Conservation (phyloP, 2,888 invertebrate genomes). For the Stenodera caucasica region DNA sequence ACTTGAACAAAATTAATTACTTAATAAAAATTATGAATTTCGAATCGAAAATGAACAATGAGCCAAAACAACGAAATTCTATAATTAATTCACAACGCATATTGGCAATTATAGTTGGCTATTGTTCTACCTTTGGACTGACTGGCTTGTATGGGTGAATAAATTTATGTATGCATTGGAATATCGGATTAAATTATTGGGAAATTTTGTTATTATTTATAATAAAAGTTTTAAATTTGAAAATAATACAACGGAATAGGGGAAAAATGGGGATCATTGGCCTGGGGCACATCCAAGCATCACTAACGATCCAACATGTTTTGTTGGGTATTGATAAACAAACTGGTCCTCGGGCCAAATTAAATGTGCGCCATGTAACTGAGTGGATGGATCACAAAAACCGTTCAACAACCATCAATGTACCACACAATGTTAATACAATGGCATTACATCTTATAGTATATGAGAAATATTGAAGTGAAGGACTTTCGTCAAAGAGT, state of each 20-base stretch:
- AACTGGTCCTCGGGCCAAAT: conserved; percentile 49
- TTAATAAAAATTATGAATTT: too few relatives aligned
- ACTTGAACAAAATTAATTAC: too few relatives aligned
- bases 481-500: conserved; percentile 46
- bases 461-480: conserved; percentile 37
- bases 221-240: conserved; percentile 33
- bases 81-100: neutral
- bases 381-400: conserved; percentile 45
- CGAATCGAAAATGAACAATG: neutral
- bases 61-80: neutral
- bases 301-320: conserved; percentile 49
- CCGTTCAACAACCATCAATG: conserved; percentile 45
- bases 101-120: neutral
- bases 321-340: conserved; percentile 49
- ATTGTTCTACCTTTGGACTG: conserved; percentile 26
- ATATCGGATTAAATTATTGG: conserved; percentile 26
- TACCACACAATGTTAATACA: conserved; percentile 50
- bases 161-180: conserved; percentile 27
- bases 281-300: conserved; percentile 34
- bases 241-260: conserved; percentile 28
- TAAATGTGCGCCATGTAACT: conserved; percentile 48
- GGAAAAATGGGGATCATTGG: conserved; percentile 41
- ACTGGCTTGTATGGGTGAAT: conserved; percentile 35
- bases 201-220: too few relatives aligned
- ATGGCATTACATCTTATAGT: conserved; percentile 51